Conservation (phyloP, 2,113 vertebrate species). For the Chascanopsetta lugubris region DNA sequence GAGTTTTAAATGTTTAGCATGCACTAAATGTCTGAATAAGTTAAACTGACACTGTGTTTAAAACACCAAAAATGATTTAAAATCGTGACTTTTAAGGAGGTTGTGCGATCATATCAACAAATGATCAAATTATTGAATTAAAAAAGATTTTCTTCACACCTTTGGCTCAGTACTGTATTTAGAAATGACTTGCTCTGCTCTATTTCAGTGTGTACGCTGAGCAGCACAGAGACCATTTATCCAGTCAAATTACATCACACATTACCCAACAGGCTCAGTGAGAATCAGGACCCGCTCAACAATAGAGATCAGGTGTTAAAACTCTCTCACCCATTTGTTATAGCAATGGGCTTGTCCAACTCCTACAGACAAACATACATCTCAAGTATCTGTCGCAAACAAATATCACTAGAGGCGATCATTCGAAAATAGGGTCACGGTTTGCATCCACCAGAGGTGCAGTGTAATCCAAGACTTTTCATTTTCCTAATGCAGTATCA, state of each 20-base stretch:
- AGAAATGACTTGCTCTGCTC: neutral
- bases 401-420: neutral
- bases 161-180: no score
- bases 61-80: no score
- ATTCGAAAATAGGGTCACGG: neutral
- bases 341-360: constrained; percentile 7
- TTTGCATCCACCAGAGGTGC: neutral
- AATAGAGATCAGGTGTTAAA: constrained; percentile 35
- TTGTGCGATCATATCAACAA: no score
- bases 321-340: constrained; percentile 5
- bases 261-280: constrained; percentile 21
- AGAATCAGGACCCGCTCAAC: constrained; percentile 27
- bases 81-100: no score
- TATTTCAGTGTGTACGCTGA: constrained; percentile 6
- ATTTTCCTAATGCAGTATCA: neutral
- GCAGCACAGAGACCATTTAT: constrained; percentile 4
- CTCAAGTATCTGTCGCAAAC: constrained; percentile 2
- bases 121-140: no score
- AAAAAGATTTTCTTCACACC: no score
- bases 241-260: constrained; percentile 27
- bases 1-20: neutral
- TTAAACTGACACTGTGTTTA: no score
- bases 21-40: neutral
- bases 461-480: neutral
- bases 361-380: constrained; percentile 19